Base-by-base conservation (phyloP, 2,888 invertebrate genomes). In the Latheticus oryzae region DNA sequence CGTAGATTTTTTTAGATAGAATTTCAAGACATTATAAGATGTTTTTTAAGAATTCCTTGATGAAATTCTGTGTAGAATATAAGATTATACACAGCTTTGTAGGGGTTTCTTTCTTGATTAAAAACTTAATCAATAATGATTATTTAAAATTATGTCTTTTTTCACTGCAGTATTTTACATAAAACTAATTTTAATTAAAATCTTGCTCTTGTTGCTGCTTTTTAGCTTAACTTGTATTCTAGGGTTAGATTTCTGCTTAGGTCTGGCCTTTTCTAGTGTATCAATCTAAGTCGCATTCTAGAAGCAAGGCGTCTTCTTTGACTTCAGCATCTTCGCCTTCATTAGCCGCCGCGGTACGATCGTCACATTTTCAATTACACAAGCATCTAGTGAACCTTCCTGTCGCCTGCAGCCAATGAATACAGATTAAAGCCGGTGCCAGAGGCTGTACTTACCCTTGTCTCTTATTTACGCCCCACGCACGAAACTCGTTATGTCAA, bases 401-500 rank as follows among this genome's bases (percentile, higher is more conserved):
- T 63, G 63, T 65, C 65, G 65, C 62, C 65, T 62, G 64, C 66
- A 64, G 62, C 64, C 67, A 66, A 67, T 68, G 68, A 67, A 68
- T 68, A 68, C 68, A 65, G 64, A 68, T 68, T 68, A 68, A 68
- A 65, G 62, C 63, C 58, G 57, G 57, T 63, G 58, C 61, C 62
- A 52, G 42, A 60, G 61, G 62, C 63, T 63, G 62, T 63, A 63
- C 61, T 65, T 65, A 63, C 66, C 47, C 60, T 50, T 42, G 56
- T 56, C 54, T 60, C 62, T 63, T 61, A 73, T 73, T 73, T 71
- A 66, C 69, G 68, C 72, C 69, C 72, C 64, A 69, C 69, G 71
- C 72, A 72, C 72, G 73, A 71, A 72, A 67, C 71, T 73, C 72
- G 71, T 73, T 73, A 72, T 60, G 59, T 61, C 57, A 59, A 58